Evolutionary conservation across 2,888 invertebrate species (phyloP), one percentile per base, ranked within the genome.

Genomic region (Aphodius granarius): DNA sequence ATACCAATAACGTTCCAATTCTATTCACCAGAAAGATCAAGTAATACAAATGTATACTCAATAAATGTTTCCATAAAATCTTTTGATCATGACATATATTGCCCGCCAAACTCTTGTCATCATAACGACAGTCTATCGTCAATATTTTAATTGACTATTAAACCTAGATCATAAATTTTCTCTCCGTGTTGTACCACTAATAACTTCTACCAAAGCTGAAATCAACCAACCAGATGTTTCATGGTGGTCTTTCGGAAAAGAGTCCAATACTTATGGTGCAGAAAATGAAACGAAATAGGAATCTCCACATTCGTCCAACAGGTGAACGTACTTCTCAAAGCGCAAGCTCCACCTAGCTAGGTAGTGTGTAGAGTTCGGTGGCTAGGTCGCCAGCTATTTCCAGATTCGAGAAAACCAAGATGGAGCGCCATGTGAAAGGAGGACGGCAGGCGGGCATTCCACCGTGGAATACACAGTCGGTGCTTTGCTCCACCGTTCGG

Each of bases 381-480:
- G 71, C 74, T 78, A 77, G 76, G 68, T 76, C 20, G 43, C 43
- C 43, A 68, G 74, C 74, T 78, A 78, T 78, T 77, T 78, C 77
- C 73, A 78, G 78, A 71, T 74, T 74, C 76, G 74, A 73, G 73
- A 78, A 78, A 75, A 75, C 77, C 72, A 43, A 43, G 43, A 43
- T 43, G 43, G 43, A 43, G 43, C 43, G 43, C 43, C 43, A 43
- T 43, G 43, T 43, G 43, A 43, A 43, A 43, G 43, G 43, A 43
- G 43, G 43, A 43, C 43, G 43, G 43, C 43, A 43, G n/a, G n/a
- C 3, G 13, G 43, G 43, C 43, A 43, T 43, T 43, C 43, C 43
- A 43, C 43, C 43, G 43, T 43, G 13, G 13, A 43, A 43, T 43
- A 43, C 43, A 43, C 43, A 43, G 43, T 43, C 13, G 43, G 43